Conservation (phyloP, 2,888 invertebrate species). For the Volucella inanis region DNA sequence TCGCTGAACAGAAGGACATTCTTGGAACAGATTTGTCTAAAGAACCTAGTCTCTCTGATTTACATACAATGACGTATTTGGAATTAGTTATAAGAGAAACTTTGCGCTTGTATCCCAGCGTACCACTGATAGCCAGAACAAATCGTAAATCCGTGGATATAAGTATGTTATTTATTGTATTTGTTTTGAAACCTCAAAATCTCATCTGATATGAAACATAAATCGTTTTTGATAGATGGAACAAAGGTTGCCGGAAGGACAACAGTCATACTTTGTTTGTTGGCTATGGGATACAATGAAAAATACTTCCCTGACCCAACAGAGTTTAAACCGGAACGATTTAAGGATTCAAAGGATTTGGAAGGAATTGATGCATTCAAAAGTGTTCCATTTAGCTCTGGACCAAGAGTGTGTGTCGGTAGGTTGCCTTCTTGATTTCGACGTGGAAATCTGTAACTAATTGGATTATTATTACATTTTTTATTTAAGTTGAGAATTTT, state of each 20-base stretch:
- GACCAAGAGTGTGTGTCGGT: constrained; percentile 84
- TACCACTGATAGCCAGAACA: constrained; percentile 79
- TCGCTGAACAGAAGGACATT: constrained; percentile 83
- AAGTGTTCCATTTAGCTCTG: constrained; percentile 86
- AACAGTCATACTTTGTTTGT: constrained; percentile 79
- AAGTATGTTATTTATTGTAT: constrained; percentile 77
- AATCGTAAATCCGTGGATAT: constrained; percentile 79
- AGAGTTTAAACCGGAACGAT: constrained; percentile 83
- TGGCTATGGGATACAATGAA: constrained; percentile 80
- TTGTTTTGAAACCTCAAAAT: neutral
- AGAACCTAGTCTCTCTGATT: constrained; percentile 74
- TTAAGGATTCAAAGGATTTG: constrained; percentile 59
- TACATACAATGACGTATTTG: constrained; percentile 78
- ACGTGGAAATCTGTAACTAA: neutral
- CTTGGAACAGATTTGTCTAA: constrained; percentile 81
- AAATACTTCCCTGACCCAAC: constrained; percentile 79
- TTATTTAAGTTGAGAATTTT: constrained; percentile 82
- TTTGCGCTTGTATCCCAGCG: constrained; percentile 78
- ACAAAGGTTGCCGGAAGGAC: constrained; percentile 79
- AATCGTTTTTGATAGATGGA: constrained; percentile 77
- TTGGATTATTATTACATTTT: neutral
- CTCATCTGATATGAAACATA: neutral
- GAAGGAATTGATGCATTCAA: constrained; percentile 82
- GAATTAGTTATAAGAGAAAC: constrained; percentile 79
- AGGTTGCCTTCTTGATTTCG: neutral